These are phyloP conservation scores for Conomelus anceps DNA, from an alignment of 2,888 invertebrate species.

Conservation along the genomic window DNA sequence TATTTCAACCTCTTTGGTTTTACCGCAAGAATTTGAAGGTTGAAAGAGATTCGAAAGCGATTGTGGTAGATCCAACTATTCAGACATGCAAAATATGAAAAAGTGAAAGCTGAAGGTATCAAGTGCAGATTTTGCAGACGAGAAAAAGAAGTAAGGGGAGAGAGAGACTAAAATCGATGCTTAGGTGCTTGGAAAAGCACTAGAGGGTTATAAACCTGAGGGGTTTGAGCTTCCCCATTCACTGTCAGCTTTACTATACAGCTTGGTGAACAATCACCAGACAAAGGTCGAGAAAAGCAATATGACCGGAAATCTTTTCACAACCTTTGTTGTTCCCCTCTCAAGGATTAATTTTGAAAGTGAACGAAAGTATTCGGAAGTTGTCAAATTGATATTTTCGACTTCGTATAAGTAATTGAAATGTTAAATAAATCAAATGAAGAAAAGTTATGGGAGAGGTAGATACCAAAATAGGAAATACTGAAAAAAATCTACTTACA, in stretches of 20 bases:
- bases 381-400: too few species aligned
- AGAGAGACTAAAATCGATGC: not conserved
- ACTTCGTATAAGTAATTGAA: too few species aligned
- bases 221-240: not conserved
- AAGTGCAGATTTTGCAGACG: not conserved
- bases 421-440: too few species aligned
- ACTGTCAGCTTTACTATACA: not conserved
- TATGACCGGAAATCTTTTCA: not conserved
- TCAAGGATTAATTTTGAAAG: too few species aligned
- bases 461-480: too few species aligned
- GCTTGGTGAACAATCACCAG: not conserved
- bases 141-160: not conserved
- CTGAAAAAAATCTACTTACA: too few species aligned
- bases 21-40: too few species aligned
- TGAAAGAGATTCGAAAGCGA: not conserved
- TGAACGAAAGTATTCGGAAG: too few species aligned
- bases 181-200: not conserved
- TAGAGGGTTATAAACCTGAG: not conserved
- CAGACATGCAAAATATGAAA: not conserved
- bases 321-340: too few species aligned
- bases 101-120: not conserved
- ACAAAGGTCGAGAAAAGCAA: not conserved
- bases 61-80: not conserved
- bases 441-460: too few species aligned
- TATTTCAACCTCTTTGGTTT: too few species aligned